Percentiles rank a stretch among this genome's conserved stretches.
These are phyloP conservation scores for Diarsia brunnea DNA, from an alignment of 2,888 invertebrate genomes.

Conservation along the genomic window DNA sequence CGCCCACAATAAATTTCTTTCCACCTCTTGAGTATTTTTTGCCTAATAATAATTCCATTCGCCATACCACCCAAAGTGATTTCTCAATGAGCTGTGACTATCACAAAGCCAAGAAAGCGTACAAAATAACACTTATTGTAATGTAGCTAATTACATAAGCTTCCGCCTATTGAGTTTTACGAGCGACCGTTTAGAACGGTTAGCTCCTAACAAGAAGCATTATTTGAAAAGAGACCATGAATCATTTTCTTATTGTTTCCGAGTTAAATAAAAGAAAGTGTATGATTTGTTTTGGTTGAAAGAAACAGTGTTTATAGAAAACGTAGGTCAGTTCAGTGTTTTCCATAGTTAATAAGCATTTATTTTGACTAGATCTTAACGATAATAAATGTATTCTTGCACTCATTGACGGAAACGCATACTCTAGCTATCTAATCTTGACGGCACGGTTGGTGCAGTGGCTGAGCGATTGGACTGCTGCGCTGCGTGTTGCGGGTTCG, in stretches of 20 bases:
- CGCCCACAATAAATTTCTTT: too few species aligned
- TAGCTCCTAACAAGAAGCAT: conserved; percentile 28
- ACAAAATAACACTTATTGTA: conserved; percentile 54
- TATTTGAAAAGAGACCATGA: conserved; percentile 40
- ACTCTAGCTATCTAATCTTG: too few species aligned
- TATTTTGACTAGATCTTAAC: neutral
- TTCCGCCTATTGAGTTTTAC: conserved; percentile 62
- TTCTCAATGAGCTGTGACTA: conserved; percentile 21
- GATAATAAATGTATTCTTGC: neutral
- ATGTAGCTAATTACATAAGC: conserved; percentile 50
- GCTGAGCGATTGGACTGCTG: too few species aligned
- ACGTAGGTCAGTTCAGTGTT: conserved; percentile 15
- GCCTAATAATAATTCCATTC: too few species aligned
- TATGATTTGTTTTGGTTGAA: conserved; percentile 6
- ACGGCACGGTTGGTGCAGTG: too few species aligned
- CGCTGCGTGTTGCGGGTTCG: too few species aligned
- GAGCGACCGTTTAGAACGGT: conserved; percentile 41
- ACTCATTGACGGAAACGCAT: neutral
- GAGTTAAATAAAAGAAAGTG: conserved; percentile 34
- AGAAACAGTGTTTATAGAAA: conserved; percentile 5
- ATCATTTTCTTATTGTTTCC: conserved; percentile 31
- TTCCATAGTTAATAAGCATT: neutral
- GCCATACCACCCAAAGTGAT: neutral
- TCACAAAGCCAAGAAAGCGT: conserved; percentile 59
- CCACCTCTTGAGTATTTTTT: too few species aligned